A percentile compares a stretch with the other conserved stretches of the same genome.
These are phyloP conservation scores for Sicus ferrugineus DNA, from an alignment of 2,888 invertebrate genomes.

Conservation along the genomic window DNA sequence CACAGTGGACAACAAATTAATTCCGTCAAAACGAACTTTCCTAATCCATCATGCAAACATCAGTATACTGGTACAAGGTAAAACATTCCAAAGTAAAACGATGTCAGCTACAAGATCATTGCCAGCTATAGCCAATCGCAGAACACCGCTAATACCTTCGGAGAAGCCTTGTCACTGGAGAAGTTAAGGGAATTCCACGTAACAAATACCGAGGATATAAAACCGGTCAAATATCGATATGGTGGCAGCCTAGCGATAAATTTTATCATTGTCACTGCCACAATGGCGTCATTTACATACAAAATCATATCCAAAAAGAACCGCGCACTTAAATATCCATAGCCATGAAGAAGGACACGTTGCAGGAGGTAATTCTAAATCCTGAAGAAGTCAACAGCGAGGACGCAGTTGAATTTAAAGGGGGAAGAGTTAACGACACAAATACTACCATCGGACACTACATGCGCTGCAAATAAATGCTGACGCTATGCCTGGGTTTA, in stretches of 20 bases:
- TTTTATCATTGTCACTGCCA: conserved; percentile 9
- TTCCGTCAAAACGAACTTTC: conserved; percentile 11
- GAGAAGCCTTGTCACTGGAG: conserved; percentile 17
- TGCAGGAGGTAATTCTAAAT: conserved; percentile 7
- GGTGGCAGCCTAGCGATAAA: conserved; percentile 13
- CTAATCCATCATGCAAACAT: conserved; percentile 14
- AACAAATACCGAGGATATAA: conserved; percentile 18
- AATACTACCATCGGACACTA: not conserved
- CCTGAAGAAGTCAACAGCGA: conserved; percentile 8
- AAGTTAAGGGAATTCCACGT: conserved; percentile 19
- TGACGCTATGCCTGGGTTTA: not conserved
- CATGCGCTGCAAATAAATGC: not conserved
- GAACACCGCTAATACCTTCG: conserved; percentile 17
- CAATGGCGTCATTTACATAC: not conserved
- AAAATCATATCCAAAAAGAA: conserved; percentile 7
- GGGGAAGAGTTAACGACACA: conserved; percentile 10
- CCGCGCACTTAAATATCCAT: not conserved
- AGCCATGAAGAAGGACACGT: conserved; percentile 9
- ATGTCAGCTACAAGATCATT: conserved; percentile 17
- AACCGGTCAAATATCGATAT: conserved; percentile 17
- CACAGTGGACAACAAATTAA: conserved; percentile 2
- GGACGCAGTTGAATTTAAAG: conserved; percentile 5
- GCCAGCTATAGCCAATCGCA: conserved; percentile 21
- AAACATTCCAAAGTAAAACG: conserved; percentile 15
- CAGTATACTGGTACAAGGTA: not conserved